Evolutionary conservation across 2,113 vertebrate species (phyloP).

Genomic region (Laticauda colubrina): DNA sequence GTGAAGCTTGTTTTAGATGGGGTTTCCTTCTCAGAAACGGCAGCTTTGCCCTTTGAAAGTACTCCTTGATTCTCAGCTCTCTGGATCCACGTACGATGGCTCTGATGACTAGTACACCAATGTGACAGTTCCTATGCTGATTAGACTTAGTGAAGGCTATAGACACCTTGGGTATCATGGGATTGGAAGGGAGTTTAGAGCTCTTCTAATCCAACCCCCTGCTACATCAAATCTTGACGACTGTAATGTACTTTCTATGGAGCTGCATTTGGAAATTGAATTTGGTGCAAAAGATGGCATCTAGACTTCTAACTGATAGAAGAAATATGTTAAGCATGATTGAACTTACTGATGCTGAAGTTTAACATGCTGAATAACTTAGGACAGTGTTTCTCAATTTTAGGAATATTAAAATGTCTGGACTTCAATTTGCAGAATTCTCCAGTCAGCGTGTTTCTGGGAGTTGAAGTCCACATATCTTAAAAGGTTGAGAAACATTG

Average conservation of each 20-base stretch:
- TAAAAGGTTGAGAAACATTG: not conserved
- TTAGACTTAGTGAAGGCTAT: not conserved
- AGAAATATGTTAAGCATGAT: not conserved
- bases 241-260: not conserved
- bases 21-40: not conserved
- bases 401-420: not conserved
- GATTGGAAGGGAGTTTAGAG: not conserved
- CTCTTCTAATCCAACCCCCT: not conserved
- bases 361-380: not conserved
- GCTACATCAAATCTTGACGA: not conserved
- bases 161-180: not conserved
- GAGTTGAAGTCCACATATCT: not conserved
- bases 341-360: not conserved
- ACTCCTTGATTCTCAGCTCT: not conserved
- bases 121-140: not conserved
- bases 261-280: not conserved
- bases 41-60: not conserved
- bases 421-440: not conserved
- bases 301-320: not conserved
- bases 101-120: not conserved
- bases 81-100: not conserved
- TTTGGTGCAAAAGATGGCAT: not conserved
- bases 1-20: not conserved
- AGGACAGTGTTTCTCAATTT: not conserved
- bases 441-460: not conserved